Conservation (phyloP, 2,113 vertebrate genomes). For the Pelecanus crispus region DNA sequence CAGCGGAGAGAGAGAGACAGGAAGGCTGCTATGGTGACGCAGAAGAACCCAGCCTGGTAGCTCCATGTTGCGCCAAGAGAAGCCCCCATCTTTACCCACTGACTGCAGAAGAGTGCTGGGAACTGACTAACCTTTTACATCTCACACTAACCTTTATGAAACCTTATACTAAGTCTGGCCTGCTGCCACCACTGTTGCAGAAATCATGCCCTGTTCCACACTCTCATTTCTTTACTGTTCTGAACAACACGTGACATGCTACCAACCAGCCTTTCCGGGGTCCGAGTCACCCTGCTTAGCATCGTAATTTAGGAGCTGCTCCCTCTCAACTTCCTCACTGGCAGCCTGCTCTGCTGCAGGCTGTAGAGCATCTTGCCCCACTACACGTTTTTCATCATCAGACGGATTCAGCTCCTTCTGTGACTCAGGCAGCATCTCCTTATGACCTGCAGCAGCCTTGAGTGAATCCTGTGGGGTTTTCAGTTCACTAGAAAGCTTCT, state of each 20-base stretch:
- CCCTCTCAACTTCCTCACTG: constrained; percentile 59
- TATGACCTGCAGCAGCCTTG: neutral
- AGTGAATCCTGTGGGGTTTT: neutral
- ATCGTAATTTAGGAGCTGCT: constrained; percentile 54
- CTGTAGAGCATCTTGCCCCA: neutral
- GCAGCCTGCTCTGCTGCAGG: neutral
- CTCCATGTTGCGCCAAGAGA: neutral
- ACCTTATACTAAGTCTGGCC: neutral
- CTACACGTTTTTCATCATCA: neutral
- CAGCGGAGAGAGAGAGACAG: neutral
- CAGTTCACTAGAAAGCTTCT: neutral
- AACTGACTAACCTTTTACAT: neutral
- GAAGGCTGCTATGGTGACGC: neutral
- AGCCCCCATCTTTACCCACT: neutral
- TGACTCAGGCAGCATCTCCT: neutral
- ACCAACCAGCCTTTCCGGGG: constrained; percentile 42
- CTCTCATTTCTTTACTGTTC: neutral
- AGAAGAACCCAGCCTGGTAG: neutral
- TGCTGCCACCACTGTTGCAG: neutral
- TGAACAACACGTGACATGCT: neutral
- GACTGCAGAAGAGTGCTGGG: neutral
- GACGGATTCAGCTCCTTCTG: neutral
- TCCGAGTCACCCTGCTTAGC: constrained; percentile 20
- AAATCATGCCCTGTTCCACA: neutral
- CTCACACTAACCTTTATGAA: neutral